Base-by-base conservation (phyloP, 1,140 invertebrate genomes). In the Proales similis region DNA sequence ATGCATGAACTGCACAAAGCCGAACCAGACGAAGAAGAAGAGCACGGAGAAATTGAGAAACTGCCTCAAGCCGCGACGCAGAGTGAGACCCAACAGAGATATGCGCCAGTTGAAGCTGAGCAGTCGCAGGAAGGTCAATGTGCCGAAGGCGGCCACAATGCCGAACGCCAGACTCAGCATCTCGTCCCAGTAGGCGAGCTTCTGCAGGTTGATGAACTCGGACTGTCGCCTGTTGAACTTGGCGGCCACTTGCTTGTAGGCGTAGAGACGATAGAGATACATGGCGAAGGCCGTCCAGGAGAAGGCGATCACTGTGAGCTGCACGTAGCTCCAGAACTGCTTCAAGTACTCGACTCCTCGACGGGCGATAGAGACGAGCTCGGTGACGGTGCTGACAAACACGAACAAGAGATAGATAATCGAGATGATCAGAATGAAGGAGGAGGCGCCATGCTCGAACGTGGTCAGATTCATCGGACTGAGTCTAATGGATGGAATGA, bases 361-460 rank as follows among this genome's bases (percentile, higher is more conserved):
- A 20, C 27, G 38, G 9, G 6, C 17, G 2, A 53, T 51, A 36
- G 14, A 29, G 22, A 19, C 1, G 38, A 51, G 20, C 38, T 51
- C 48, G 33, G 36, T 53, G 3, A 53, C 5, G 32, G 79, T 73
- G 64, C 80, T 80, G 64, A 77, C 78, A 4, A 80, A 20, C n/a
- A 79, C 74, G 67, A 78, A 81, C 3, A 74, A 39, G 3, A 71
- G 61, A 51, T 72, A 79, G 4, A 69, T 20, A 11, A 74, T 49
- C 11, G 68, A 32, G 6, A 77, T 64, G 5, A 77, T 67, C 30
- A 73, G 70, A 3, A 67, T 60, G 11, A 70, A 71, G 57, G 68
- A 71, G 7, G 66, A 67, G 47, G 67, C 68, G n/a, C n/a, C n/a
- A n/a, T n/a, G n/a, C n/a, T n/a, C n/a, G n/a, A n/a, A n/a, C n/a